Percentiles rank a stretch among this genome's conserved stretches.
Evolutionary conservation across 2,888 invertebrate genomes (phyloP).

Genomic region (Zygaena filipendulae): DNA sequence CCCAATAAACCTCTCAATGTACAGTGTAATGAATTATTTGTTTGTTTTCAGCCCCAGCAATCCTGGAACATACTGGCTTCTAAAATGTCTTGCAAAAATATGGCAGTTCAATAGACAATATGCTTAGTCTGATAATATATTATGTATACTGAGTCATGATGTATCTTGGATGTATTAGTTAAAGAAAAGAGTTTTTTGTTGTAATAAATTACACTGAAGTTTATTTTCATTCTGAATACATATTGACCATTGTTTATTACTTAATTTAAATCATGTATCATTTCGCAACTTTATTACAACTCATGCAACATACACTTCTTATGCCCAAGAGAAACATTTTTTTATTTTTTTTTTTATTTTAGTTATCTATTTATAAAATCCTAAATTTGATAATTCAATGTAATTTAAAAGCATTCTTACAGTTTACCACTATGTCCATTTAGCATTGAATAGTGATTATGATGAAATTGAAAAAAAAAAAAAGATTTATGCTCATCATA

Average conservation of each 20-base stretch:
- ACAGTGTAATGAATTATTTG: too few relatives aligned
- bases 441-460: slow-evolving; percentile 61
- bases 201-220: slow-evolving; percentile 69
- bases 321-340: slow-evolving; percentile 38
- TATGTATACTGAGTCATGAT: too few relatives aligned
- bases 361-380: slow-evolving; percentile 56
- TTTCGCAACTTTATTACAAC: slow-evolving; percentile 54
- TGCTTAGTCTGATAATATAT: too few relatives aligned
- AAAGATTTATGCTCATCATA: slow-evolving; percentile 58
- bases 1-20: too few relatives aligned
- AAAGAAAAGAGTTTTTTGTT: slow-evolving; percentile 29
- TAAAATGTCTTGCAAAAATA: too few relatives aligned
- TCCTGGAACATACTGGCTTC: slow-evolving; percentile 50
- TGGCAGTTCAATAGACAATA: too few relatives aligned
- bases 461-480: slow-evolving; percentile 55
- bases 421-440: slow-evolving; percentile 59
- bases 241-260: slow-evolving; percentile 52
- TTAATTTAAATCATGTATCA: slow-evolving; percentile 40
- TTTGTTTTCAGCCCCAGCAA: slow-evolving; percentile 44
- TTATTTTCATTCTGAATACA: slow-evolving; percentile 66
- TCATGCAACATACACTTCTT: slow-evolving; percentile 56
- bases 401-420: slow-evolving; percentile 65
- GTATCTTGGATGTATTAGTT: too few relatives aligned
- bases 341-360: slow-evolving; percentile 31
- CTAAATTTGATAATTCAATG: slow-evolving; percentile 58